Conservation (phyloP, 2,888 invertebrate genomes). For the Cephus runcator region DNA sequence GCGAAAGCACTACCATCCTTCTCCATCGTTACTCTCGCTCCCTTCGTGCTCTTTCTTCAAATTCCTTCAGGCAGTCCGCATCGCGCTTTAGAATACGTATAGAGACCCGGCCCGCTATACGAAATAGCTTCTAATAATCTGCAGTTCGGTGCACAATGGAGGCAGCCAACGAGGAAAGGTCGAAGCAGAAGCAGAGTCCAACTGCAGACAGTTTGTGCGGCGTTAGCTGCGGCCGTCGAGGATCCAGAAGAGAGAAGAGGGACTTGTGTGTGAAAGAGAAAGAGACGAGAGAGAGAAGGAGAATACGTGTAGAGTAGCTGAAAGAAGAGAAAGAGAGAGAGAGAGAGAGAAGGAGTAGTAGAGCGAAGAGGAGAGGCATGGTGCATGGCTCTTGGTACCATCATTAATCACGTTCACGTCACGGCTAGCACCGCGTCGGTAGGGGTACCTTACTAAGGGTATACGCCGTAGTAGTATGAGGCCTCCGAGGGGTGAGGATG, state of each 20-base stretch:
- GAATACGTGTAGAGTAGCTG: conserved; percentile 16
- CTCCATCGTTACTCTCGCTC: too few relatives aligned
- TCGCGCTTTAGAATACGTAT: not conserved
- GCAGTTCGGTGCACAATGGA: conserved; percentile 24
- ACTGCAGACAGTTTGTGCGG: conserved; percentile 36
- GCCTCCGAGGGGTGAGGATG: conserved; percentile 40
- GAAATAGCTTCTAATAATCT: conserved; percentile 32
- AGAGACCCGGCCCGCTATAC: too few relatives aligned
- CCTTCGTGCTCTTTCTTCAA: conserved; percentile 7
- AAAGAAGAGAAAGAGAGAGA: conserved; percentile 5
- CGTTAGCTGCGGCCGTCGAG: conserved; percentile 20
- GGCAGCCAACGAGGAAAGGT: conserved; percentile 39
- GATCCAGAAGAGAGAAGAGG: conserved; percentile 25
- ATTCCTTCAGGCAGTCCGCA: conserved; percentile 6
- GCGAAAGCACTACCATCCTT: too few relatives aligned
- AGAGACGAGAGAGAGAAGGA: conserved; percentile 22
- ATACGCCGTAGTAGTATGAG: conserved; percentile 51
- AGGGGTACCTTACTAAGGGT: conserved; percentile 63
- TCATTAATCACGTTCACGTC: conserved; percentile 65
- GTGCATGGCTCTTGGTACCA: conserved; percentile 59
- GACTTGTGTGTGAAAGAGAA: conserved; percentile 22
- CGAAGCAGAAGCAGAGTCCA: conserved; percentile 30
- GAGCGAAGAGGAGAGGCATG: conserved; percentile 28
- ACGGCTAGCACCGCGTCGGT: conserved; percentile 62
- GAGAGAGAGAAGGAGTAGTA: not conserved